These are phyloP conservation scores for Leucoma salicis DNA, from an alignment of 2,888 invertebrate species.

Conservation along the genomic window DNA sequence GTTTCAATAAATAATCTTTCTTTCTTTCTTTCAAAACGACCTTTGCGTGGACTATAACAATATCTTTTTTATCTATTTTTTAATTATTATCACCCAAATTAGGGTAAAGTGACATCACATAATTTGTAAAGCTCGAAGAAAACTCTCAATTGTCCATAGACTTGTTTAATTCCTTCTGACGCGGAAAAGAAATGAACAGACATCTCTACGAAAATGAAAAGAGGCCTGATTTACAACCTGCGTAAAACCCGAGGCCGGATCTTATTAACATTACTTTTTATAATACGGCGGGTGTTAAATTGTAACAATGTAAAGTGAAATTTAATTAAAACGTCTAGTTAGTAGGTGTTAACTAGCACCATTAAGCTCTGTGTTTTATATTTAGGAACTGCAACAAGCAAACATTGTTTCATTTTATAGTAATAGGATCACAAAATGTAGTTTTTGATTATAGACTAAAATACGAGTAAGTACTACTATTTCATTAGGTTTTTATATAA, in stretches of 20 bases:
- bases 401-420: no score
- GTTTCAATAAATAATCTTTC: no score
- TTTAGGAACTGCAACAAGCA: no score
- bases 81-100: no score
- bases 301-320: slow-evolving; percentile 74
- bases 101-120: no score
- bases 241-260: slow-evolving; percentile 67
- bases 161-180: slow-evolving; percentile 67
- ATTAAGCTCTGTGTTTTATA: slow-evolving; percentile 59
- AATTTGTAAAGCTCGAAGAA: slow-evolving; percentile 46
- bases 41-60: no score
- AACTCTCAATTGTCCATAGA: slow-evolving; percentile 63
- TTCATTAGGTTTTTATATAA: no score
- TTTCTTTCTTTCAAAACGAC: no score
- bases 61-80: no score
- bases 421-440: no score
- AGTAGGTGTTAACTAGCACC: slow-evolving; percentile 66
- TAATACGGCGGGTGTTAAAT: slow-evolving; percentile 71
- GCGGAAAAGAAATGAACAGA: slow-evolving; percentile 73
- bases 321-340: slow-evolving; percentile 76
- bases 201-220: slow-evolving; percentile 73
- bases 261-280: slow-evolving; percentile 81
- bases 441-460: no score
- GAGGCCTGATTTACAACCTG: slow-evolving; percentile 73
- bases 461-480: no score